Conservation (phyloP, 2,113 vertebrate species). For the Mesembrinibis cayennensis region DNA sequence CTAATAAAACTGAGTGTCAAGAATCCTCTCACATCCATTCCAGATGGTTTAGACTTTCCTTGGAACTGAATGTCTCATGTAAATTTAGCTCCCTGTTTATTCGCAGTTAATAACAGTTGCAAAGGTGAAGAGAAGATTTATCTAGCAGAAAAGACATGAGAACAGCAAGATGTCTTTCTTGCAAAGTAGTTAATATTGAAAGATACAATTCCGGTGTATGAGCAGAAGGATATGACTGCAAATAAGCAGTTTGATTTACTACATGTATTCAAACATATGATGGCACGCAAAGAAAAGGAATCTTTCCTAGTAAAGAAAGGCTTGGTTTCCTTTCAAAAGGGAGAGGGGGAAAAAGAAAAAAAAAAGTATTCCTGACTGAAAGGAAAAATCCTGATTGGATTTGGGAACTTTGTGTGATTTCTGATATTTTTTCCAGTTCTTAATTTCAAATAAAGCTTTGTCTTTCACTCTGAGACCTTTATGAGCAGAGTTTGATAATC, state of each 20-base stretch:
- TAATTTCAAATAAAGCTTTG: not conserved
- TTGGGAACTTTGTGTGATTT: not conserved
- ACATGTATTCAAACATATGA: not conserved
- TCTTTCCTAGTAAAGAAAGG: not conserved
- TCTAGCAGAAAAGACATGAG: not conserved
- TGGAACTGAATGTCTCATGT: not conserved
- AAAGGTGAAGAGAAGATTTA: constrained; percentile 9
- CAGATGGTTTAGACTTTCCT: not conserved
- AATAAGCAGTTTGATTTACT: not conserved
- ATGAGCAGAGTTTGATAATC: not conserved
- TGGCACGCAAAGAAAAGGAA: not conserved
- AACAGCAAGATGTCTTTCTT: not conserved
- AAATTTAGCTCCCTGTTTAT: constrained; percentile 13
- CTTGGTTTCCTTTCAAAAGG: not conserved
- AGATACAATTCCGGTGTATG: not conserved
- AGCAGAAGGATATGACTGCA: not conserved
- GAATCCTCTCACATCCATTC: not conserved
- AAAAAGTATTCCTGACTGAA: not conserved
- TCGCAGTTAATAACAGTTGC: not conserved
- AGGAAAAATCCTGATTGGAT: not conserved
- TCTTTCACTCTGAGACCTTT: not conserved
- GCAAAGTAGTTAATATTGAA: not conserved
- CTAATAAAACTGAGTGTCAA: not conserved
- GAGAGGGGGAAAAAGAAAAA: too few relatives aligned
- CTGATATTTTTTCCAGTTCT: not conserved